Conservation (phyloP, 2,797 vertebrate species). For the Astyanax mexicanus region DNA sequence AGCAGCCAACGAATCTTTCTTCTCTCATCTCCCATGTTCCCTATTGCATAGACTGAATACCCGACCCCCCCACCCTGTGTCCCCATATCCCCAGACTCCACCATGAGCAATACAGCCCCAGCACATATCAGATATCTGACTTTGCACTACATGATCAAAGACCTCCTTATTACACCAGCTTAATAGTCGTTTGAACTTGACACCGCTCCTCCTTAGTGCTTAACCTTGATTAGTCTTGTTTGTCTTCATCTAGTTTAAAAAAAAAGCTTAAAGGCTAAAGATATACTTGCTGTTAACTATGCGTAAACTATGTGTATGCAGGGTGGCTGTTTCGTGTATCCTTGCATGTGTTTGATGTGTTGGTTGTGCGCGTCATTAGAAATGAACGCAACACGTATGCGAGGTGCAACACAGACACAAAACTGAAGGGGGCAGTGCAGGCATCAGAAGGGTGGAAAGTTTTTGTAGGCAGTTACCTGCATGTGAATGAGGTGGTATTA, state of each 20-base stretch:
- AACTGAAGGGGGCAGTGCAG: too few relatives aligned
- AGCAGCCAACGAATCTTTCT: constrained; percentile 37
- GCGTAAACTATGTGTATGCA: too few relatives aligned
- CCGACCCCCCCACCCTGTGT: constrained; percentile 24
- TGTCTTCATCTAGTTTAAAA: neutral
- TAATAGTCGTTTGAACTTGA: constrained; percentile 36
- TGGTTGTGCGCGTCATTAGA: too few relatives aligned
- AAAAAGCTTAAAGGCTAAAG: too few relatives aligned
- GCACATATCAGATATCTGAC: constrained; percentile 57
- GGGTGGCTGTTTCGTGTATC: too few relatives aligned
- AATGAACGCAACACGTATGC: too few relatives aligned
- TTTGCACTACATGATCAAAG: constrained; percentile 63
- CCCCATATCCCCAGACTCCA: constrained; percentile 33
- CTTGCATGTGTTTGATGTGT: too few relatives aligned
- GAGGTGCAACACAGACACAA: too few relatives aligned
- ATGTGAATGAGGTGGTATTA: too few relatives aligned
- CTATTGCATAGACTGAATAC: constrained; percentile 63
- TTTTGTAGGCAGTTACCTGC: too few relatives aligned
- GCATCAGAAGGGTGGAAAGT: too few relatives aligned
- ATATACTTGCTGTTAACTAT: too few relatives aligned
- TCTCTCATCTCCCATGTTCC: constrained; percentile 38
- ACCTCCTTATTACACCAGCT: constrained; percentile 57
- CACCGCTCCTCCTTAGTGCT: constrained; percentile 11
- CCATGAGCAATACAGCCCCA: constrained; percentile 57
- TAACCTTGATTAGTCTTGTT: neutral